These are phyloP conservation scores for Strigamia transsilvanica DNA, from an alignment of 2,888 invertebrate species.

Conservation along the genomic window DNA sequence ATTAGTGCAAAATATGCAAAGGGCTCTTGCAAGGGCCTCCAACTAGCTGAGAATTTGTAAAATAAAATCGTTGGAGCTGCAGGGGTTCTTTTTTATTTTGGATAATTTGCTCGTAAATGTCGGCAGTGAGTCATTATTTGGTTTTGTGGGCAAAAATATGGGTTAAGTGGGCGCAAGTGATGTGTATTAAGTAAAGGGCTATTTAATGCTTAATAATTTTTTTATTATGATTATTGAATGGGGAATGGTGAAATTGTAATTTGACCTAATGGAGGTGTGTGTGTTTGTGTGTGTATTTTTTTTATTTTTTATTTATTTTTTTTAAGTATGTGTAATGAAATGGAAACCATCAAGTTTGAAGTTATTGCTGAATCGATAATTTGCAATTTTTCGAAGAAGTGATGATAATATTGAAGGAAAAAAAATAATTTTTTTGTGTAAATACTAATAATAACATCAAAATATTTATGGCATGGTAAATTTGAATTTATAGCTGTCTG, in stretches of 20 bases:
- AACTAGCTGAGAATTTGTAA: conserved; percentile 28
- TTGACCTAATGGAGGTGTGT: no score
- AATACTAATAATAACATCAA: no score
- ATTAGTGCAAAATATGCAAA: not conserved
- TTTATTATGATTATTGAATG: not conserved
- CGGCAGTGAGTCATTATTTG: conserved; percentile 31
- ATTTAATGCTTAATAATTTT: not conserved
- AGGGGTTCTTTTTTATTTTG: conserved; percentile 15
- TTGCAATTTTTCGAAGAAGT: no score
- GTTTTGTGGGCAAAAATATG: conserved; percentile 29
- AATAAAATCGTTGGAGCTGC: conserved; percentile 5
- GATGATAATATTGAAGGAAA: no score
- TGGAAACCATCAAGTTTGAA: no score
- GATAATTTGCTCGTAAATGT: conserved; percentile 37
- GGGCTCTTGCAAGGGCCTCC: not conserved
- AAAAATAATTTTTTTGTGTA: no score
- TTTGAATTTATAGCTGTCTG: not conserved
- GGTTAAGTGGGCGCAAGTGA: conserved; percentile 37
- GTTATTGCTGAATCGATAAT: no score
- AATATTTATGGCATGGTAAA: not conserved
- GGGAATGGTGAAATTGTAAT: not conserved
- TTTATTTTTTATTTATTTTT: no score
- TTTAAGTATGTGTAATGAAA: no score
- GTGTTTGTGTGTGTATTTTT: no score
- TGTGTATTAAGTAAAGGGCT: not conserved